Conservation (phyloP, 1,140 invertebrate genomes). For the Aphelinus certus region DNA sequence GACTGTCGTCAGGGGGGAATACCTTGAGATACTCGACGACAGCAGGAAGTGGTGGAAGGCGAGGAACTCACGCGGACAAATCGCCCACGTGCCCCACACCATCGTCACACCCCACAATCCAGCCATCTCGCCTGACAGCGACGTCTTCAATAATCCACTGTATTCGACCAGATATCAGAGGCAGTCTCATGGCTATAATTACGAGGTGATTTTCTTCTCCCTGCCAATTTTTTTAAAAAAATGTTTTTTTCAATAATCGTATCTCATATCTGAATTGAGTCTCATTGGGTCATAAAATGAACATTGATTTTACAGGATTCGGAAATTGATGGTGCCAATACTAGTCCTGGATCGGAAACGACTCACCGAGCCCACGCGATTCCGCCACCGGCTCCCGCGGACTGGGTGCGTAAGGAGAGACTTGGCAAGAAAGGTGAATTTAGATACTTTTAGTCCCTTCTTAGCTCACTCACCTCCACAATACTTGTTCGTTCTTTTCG, state of each 20-base stretch:
- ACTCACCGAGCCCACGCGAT: slow-evolving; percentile 64
- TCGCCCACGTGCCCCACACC: slow-evolving; percentile 96
- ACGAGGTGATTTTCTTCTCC: slow-evolving; percentile 52
- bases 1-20: slow-evolving; percentile 94
- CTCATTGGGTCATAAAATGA: background rate
- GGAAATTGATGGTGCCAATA: slow-evolving; percentile 61
- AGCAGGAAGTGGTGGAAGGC: slow-evolving; percentile 99
- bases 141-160: slow-evolving; percentile 78
- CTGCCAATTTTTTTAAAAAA: too few relatives aligned
- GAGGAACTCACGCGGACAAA: slow-evolving; percentile 85
- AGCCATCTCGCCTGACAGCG: slow-evolving; percentile 58
- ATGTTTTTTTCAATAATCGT: too few relatives aligned
- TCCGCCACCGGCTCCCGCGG: slow-evolving; percentile 71
- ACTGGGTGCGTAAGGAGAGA: slow-evolving; percentile 86
- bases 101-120: slow-evolving; percentile 83
- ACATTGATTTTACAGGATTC: slow-evolving; percentile 58
- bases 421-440: slow-evolving; percentile 96
- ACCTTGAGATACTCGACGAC: slow-evolving; percentile 93
- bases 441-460: slow-evolving; percentile 83
- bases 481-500: slow-evolving; percentile 16
- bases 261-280: background rate
- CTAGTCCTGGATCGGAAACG: slow-evolving; percentile 63
- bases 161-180: slow-evolving; percentile 69
- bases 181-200: slow-evolving; percentile 61
- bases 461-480: background rate